These are phyloP conservation scores for Rosalia funebris DNA, from an alignment of 2,888 invertebrate genomes.

Conservation along the genomic window DNA sequence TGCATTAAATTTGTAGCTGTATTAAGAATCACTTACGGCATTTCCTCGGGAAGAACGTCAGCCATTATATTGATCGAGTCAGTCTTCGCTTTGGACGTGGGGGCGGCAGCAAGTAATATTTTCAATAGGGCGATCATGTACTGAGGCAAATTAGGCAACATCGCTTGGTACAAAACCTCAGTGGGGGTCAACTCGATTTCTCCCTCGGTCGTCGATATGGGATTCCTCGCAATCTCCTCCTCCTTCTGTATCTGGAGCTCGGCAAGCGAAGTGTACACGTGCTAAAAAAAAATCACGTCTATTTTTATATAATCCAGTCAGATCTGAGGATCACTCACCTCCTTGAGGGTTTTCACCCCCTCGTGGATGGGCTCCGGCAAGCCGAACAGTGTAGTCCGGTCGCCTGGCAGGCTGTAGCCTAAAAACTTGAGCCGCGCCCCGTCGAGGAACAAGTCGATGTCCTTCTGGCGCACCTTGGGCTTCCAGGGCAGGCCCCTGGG, in stretches of 20 bases:
- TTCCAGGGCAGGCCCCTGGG: conserved; percentile 86
- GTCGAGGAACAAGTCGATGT: conserved; percentile 92
- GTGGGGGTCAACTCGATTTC: conserved; percentile 84
- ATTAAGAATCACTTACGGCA: conserved; percentile 89
- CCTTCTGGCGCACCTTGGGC: conserved; percentile 95
- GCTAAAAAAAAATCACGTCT: conserved; percentile 70
- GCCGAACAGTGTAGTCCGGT: conserved; percentile 90
- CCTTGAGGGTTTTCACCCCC: conserved; percentile 89
- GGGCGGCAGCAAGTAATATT: conserved; percentile 95
- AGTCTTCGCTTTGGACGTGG: conserved; percentile 97
- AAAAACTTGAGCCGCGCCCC: conserved; percentile 94
- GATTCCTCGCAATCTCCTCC: conserved; percentile 90
- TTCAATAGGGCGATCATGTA: conserved; percentile 98
- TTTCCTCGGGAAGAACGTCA: conserved; percentile 96
- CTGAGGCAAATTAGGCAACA: conserved; percentile 94
- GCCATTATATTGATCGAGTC: conserved; percentile 99
- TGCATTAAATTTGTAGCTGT: too few relatives aligned
- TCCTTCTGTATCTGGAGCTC: conserved; percentile 93
- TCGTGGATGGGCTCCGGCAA: conserved; percentile 97
- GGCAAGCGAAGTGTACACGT: conserved; percentile 92
- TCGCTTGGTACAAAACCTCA: conserved; percentile 90
- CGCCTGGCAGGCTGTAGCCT: conserved; percentile 89
- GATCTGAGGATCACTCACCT: conserved; percentile 61
- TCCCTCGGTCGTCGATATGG: conserved; percentile 86
- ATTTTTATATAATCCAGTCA: too few relatives aligned